Conservation (phyloP, 2,113 vertebrate genomes). For the Hemiprocne comata region DNA sequence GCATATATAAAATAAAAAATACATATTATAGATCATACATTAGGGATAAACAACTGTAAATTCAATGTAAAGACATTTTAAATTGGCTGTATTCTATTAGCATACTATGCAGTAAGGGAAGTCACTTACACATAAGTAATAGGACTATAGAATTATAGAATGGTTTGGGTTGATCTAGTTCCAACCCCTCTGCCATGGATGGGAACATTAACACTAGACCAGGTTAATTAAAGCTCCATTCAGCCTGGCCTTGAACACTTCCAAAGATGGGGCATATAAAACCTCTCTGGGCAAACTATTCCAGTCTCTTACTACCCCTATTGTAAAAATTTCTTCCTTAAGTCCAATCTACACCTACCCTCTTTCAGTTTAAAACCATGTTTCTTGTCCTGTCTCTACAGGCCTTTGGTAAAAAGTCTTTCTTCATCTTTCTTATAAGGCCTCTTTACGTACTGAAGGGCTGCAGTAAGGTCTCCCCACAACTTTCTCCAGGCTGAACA, state of each 20-base stretch:
- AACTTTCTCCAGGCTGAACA: not conserved
- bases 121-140: not conserved
- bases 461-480: fast-evolving
- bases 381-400: not conserved
- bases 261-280: not conserved
- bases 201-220: not conserved
- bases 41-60: not conserved
- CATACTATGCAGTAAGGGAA: not conserved
- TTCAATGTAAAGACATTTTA: not conserved
- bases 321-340: not conserved
- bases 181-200: not conserved
- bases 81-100: not conserved
- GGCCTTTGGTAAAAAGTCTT: not conserved
- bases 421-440: not conserved
- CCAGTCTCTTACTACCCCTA: not conserved
- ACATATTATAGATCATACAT: not conserved
- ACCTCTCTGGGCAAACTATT: fast-evolving
- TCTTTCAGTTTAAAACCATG: not conserved
- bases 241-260: not conserved
- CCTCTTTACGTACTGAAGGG: not conserved
- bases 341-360: not conserved
- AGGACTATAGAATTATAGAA: not conserved
- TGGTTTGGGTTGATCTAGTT: not conserved
- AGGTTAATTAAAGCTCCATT: fast-evolving
- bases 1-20: not conserved